phyloP scores from a whole-genome alignment of 2,888 invertebrate species.

The Philaethria dido region DNA sequence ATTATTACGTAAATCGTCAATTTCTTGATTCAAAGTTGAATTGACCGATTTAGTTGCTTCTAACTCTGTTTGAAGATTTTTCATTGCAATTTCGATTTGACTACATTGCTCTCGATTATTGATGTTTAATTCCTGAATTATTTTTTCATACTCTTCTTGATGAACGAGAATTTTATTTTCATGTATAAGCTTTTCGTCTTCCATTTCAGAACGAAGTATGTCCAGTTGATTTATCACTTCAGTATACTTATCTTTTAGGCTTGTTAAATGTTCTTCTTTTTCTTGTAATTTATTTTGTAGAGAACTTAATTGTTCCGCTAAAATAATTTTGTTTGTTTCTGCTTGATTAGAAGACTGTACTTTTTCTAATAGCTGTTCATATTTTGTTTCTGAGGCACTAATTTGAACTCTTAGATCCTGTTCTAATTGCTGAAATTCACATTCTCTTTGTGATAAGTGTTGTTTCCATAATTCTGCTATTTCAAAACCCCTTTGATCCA shows the following conservation, averaged over 20 bases:
- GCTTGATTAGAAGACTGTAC: slow-evolving; percentile 76
- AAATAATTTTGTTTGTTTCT: slow-evolving; percentile 73
- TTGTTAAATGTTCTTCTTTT: slow-evolving; percentile 71
- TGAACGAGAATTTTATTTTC: slow-evolving; percentile 73
- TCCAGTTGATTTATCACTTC: slow-evolving; percentile 72
- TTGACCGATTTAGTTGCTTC: slow-evolving; percentile 54
- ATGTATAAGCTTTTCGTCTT: slow-evolving; percentile 73
- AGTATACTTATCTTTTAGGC: slow-evolving; percentile 71
- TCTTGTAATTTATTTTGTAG: slow-evolving; percentile 75
- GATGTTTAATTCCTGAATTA: slow-evolving; percentile 60
- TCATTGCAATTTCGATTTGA: slow-evolving; percentile 54
- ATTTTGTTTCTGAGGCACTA: slow-evolving; percentile 73
- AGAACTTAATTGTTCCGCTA: slow-evolving; percentile 69
- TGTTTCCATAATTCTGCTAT: slow-evolving; percentile 88
- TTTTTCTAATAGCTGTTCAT: slow-evolving; percentile 74
- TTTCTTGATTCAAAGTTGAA: slow-evolving; percentile 57
- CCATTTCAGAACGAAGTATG: slow-evolving; percentile 73
- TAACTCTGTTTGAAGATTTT: slow-evolving; percentile 60
- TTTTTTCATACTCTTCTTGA: slow-evolving; percentile 76
- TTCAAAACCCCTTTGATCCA: slow-evolving; percentile 87
- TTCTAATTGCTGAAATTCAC: slow-evolving; percentile 83
- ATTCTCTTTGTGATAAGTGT: slow-evolving; percentile 86
- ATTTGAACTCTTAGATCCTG: slow-evolving; percentile 79
- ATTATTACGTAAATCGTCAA: slow-evolving; percentile 54
- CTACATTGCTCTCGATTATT: slow-evolving; percentile 54